phyloP scores from a whole-genome alignment of 1,140 invertebrate species.

The Trichogramma pretiosum region DNA sequence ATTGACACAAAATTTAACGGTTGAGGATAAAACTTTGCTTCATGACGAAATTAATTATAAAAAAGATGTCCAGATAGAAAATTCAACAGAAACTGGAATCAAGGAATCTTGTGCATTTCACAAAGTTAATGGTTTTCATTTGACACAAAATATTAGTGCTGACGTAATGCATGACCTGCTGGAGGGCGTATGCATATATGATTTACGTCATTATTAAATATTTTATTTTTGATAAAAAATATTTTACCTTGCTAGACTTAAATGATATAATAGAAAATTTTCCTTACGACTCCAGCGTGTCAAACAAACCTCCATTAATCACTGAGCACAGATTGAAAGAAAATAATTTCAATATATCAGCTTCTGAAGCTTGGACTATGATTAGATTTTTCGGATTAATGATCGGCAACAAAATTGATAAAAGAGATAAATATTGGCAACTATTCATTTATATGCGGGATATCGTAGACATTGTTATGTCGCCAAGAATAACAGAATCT shows the following conservation, averaged over 20 bases:
- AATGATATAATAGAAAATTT: conserved; percentile 6
- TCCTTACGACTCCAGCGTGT: neutral
- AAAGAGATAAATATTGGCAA: neutral
- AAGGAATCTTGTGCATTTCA: neutral
- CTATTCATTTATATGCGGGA: neutral
- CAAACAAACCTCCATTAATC: conserved; percentile 3
- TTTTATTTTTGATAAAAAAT: neutral
- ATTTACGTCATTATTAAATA: neutral
- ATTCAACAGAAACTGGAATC: neutral
- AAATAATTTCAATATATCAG: conserved; percentile 1
- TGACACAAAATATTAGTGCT: neutral
- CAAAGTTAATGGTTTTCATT: neutral
- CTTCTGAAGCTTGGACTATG: neutral
- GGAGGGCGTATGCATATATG: neutral
- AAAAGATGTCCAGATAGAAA: neutral
- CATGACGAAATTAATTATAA: neutral
- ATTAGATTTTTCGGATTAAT: neutral
- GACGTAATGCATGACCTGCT: neutral
- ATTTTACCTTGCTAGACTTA: neutral
- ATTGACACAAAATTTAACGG: neutral
- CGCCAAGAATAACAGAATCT: neutral
- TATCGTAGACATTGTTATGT: neutral
- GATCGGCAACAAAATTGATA: neutral
- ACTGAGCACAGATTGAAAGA: neutral
- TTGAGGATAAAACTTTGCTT: neutral